phyloP scores from a whole-genome alignment of 2,113 vertebrate species.

The Axis porcinus region DNA sequence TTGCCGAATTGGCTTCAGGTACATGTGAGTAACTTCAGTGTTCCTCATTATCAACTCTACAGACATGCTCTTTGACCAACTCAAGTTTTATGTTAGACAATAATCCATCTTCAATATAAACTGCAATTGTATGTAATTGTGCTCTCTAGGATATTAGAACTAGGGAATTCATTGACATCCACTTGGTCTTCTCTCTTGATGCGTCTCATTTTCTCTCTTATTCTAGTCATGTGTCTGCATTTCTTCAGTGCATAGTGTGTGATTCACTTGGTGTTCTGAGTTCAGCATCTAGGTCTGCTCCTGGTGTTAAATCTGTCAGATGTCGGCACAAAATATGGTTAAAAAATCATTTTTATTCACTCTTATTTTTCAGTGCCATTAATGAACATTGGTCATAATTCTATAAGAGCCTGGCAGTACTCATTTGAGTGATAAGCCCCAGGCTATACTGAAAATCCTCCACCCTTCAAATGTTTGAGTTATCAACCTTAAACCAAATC shows the following conservation, averaged over 20 bases:
- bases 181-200: neutral
- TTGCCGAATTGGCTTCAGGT: neutral
- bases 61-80: neutral
- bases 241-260: rapidly evolving
- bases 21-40: neutral
- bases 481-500: neutral
- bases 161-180: neutral
- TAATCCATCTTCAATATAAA: neutral
- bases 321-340: neutral
- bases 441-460: neutral
- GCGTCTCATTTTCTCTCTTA: neutral
- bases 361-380: neutral
- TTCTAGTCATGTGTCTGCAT: neutral
- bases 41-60: neutral
- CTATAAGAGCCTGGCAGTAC: neutral
- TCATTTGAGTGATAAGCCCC: neutral
- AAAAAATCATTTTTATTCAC: neutral
- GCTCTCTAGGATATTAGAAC: neutral
- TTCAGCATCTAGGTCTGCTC: neutral
- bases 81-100: neutral
- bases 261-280: neutral
- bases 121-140: neutral
- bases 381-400: neutral
- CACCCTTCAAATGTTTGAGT: neutral
- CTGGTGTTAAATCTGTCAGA: neutral